phyloP scores from a whole-genome alignment of 1,140 invertebrate genomes.

The Achatina immaculata region DNA sequence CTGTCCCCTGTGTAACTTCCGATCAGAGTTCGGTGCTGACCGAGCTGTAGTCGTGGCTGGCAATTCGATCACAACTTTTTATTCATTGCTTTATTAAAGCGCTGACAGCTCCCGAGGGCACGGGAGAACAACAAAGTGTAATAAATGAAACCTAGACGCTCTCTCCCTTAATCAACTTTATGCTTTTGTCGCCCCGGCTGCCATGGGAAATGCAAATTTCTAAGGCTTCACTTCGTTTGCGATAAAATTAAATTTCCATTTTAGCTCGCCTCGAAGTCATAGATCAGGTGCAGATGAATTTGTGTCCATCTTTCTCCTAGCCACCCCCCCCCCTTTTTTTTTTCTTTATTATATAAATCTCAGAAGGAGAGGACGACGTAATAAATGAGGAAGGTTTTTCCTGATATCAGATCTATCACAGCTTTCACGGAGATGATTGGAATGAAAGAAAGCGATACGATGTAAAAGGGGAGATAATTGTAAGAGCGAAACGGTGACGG shows the following conservation, averaged over 20 bases:
- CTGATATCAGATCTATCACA: too few species aligned
- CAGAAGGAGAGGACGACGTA: too few species aligned
- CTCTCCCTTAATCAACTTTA: conserved; percentile 12
- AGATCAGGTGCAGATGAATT: background rate
- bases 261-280: background rate
- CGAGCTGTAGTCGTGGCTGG: background rate
- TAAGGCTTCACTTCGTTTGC: conserved; percentile 3
- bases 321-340: too few species aligned
- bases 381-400: too few species aligned
- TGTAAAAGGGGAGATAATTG: too few species aligned
- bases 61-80: conserved; percentile 16
- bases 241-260: conserved; percentile 17
- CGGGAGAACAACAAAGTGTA: background rate
- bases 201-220: conserved; percentile 1
- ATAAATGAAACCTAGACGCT: conserved; percentile 19
- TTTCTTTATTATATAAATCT: too few species aligned
- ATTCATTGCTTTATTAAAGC: background rate
- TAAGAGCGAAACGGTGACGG: too few species aligned
- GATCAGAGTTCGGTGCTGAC: background rate
- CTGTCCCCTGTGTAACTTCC: background rate
- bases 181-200: conserved; percentile 1
- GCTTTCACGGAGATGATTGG: too few species aligned
- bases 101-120: background rate
- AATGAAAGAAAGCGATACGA: too few species aligned
- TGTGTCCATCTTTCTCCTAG: background rate